Base-by-base conservation (phyloP, 2,888 invertebrate genomes). In the Latrodectus hesperus region DNA sequence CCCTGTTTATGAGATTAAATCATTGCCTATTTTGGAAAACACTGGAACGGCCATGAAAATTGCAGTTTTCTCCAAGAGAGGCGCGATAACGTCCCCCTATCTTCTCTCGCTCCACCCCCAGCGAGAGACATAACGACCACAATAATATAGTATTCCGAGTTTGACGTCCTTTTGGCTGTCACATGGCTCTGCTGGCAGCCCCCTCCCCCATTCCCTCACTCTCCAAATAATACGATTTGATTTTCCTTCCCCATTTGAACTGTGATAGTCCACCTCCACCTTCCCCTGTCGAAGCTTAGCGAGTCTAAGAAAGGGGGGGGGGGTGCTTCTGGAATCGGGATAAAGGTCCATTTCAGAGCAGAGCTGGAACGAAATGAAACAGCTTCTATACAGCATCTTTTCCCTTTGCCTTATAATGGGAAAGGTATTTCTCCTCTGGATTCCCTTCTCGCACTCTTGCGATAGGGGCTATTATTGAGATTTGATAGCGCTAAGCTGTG, bases 391-490 rank as follows among this genome's bases (percentile, higher is more conserved):
- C 51, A 16, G 72, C 80, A 65, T 80, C 80, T 71, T 79, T 79
- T 67, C 79, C 79, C 38, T 70, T 70, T 49, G 70, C 79, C 79
- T 72, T 51, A 60, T 80, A 80, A 80, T 80, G 80, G 80, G 65
- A 60, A 80, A 80, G 79, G 80, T 80, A 73, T 73, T 80, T 80
- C 38, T 38, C 65, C 80, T 12, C 65, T 49, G 55, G 79, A 79
- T 70, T 79, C 53, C 26, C 26, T 38, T 38, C 38, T n/a, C 60
- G 55, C 14, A 49, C n/a, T 71, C 51, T 26, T 52, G 22, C 70
- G 79, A 79, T 79, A 79, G 64, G 38, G 79, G 22, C 72, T 80
- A 65, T 80, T 80, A 80, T 80, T 80, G 72, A 80, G 80, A 65
- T 73, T 80, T 80, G 80, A 80, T 80, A 73, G 80, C 80, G 51